These are phyloP conservation scores for Pan paniscus DNA, from an alignment of 2,113 vertebrate species.

Conservation along the genomic window DNA sequence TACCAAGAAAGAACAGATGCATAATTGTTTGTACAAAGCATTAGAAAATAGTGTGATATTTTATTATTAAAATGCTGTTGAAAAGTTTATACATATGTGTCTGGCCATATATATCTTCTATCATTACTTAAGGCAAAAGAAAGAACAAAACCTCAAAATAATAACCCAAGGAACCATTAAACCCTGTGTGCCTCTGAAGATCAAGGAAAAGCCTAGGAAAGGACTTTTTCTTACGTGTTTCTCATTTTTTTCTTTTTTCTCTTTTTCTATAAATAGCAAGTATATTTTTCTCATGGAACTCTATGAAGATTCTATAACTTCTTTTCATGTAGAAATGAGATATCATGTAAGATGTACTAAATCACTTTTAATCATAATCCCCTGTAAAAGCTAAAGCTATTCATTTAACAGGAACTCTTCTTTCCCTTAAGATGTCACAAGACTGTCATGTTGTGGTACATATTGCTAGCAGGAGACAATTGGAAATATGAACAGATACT, in stretches of 20 bases:
- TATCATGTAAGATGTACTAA: slow-evolving; percentile 87
- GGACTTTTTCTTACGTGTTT: slow-evolving; percentile 72
- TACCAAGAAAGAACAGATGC: slow-evolving; percentile 80
- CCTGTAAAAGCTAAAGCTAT: slow-evolving; percentile 92
- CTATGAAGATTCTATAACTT: slow-evolving; percentile 84
- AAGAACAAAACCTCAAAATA: slow-evolving; percentile 89
- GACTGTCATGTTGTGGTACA: slow-evolving; percentile 92
- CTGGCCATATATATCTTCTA: slow-evolving; percentile 96
- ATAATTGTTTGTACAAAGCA: slow-evolving; percentile 83
- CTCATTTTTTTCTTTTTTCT: slow-evolving; percentile 65
- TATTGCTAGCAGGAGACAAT: slow-evolving; percentile 95
- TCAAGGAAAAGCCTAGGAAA: slow-evolving; percentile 89
- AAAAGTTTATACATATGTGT: slow-evolving; percentile 96
- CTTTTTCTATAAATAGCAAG: slow-evolving; percentile 84
- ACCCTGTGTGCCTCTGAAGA: slow-evolving; percentile 89
- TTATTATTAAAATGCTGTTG: slow-evolving; percentile 98
- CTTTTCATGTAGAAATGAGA: slow-evolving; percentile 82
- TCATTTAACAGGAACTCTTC: slow-evolving; percentile 87
- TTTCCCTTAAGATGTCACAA: slow-evolving; percentile 89
- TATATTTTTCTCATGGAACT: slow-evolving; percentile 86
- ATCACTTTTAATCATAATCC: slow-evolving; percentile 85
- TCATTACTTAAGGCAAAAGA: slow-evolving; percentile 91
- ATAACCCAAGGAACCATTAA: slow-evolving; percentile 90
- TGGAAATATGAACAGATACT: slow-evolving; percentile 91
- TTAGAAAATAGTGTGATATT: slow-evolving; percentile 99